Percentiles rank a stretch among this genome's conserved stretches.
Conservation (phyloP, 2,888 invertebrate species). For the Drosophila hamatofila region DNA sequence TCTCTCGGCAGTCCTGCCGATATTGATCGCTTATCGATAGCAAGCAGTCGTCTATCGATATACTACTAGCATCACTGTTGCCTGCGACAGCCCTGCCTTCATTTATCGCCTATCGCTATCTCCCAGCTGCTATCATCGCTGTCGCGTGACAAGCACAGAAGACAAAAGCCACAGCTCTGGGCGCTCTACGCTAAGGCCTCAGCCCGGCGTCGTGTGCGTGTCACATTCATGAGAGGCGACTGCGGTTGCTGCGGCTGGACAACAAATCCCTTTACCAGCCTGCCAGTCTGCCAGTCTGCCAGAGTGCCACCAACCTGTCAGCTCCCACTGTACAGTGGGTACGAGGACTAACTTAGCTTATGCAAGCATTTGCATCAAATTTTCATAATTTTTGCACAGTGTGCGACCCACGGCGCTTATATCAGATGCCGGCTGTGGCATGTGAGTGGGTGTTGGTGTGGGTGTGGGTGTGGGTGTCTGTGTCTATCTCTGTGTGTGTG, state of each 20-base stretch:
- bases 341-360: not conserved
- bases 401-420: constrained; percentile 32
- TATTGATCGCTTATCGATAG: not conserved
- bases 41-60: not conserved
- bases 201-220: constrained; percentile 22
- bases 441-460: constrained; percentile 5
- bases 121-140: not conserved
- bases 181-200: constrained; percentile 4
- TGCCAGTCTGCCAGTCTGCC: no score
- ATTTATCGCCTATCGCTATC: not conserved
- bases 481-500: constrained; percentile 6
- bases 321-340: constrained; percentile 29
- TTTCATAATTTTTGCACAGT: constrained; percentile 28
- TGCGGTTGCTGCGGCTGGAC: constrained; percentile 47
- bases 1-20: no score
- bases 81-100: not conserved
- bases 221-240: constrained; percentile 37
- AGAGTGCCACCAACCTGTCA: not conserved
- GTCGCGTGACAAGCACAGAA: constrained; percentile 11
- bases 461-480: constrained; percentile 9
- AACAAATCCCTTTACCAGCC: constrained; percentile 24
- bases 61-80: not conserved
- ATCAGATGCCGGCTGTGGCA: constrained; percentile 20
- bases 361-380: constrained; percentile 16
- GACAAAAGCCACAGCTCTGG: constrained; percentile 27